Base-by-base conservation (phyloP, 2,888 invertebrate genomes). In the Romanomermis culicivorax region DNA sequence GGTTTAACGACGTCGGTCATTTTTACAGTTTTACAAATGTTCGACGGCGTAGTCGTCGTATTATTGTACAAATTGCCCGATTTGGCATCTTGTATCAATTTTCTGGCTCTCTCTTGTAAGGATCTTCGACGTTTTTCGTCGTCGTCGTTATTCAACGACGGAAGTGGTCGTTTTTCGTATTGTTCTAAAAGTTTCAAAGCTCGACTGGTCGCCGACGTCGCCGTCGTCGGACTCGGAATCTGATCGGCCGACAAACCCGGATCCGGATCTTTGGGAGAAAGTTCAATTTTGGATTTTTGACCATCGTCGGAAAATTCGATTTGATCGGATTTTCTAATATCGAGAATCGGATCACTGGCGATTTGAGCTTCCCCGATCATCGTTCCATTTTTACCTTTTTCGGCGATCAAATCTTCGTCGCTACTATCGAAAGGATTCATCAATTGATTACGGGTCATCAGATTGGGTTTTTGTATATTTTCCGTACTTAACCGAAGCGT, bases 351-450 rank as follows among this genome's bases (percentile, higher is more conserved):
- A n/a, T 11, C n/a, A n/a, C n/a, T n/a, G n/a, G n/a, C n/a, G n/a
- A n/a, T n/a, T n/a, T n/a, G n/a, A n/a, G n/a, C n/a, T n/a, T n/a
- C n/a, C n/a, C n/a, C n/a, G n/a, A n/a, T n/a, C n/a, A n/a, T n/a
- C n/a, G n/a, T n/a, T n/a, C n/a, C 47, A 45, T 45, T 23, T 11
- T 36, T 36, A 11, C 11, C 7, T 36, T 36, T 36, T 36, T 17
- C 36, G 11, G 36, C 36, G 11, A 11, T 36, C 36, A 17, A 47
- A 2, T n/a, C n/a, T n/a, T 55, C 55, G 14, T 3, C 17, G 45
- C 42, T 52, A 26, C n/a, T 26, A 26, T 55, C 55, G 45, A 55
- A 55, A 2, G 55, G 55, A 27, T 55, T 55, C 55, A 55, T 30
- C 25, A 55, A 42, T 27, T 55, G 42, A 17, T 43, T 29, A 2